These are phyloP conservation scores for Lycaon pictus DNA, from an alignment of 2,113 vertebrate genomes.

Conservation along the genomic window DNA sequence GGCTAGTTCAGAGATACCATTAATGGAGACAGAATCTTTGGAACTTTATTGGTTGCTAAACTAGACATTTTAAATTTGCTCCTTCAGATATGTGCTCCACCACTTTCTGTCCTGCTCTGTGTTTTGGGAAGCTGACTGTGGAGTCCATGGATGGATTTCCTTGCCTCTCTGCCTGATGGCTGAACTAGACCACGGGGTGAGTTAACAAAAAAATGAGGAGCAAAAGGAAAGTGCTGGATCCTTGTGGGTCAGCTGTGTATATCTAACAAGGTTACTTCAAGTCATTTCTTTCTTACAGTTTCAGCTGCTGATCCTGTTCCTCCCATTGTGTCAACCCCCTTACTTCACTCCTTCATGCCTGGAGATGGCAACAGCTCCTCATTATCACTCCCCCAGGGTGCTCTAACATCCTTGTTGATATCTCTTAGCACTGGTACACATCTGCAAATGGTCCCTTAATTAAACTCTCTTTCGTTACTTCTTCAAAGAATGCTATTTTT, in stretches of 20 bases:
- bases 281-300: not conserved
- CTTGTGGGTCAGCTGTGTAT: not conserved
- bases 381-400: not conserved
- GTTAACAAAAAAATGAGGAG: not conserved
- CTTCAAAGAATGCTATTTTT: not conserved
- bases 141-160: not conserved
- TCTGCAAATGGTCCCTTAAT: not conserved
- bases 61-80: not conserved
- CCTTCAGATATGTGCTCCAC: accelerated
- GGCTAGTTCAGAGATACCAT: not conserved
- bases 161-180: not conserved
- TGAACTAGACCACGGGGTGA: not conserved
- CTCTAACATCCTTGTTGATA: not conserved
- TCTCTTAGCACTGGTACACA: not conserved
- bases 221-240: not conserved
- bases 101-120: not conserved
- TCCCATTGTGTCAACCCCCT: not conserved
- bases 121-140: not conserved
- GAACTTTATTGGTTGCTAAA: not conserved
- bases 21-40: not conserved
- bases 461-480: not conserved
- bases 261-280: not conserved
- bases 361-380: not conserved
- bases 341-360: not conserved
- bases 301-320: not conserved